Base-by-base conservation (phyloP, 1,140 invertebrate genomes). In the Hycleus phaleratus region DNA sequence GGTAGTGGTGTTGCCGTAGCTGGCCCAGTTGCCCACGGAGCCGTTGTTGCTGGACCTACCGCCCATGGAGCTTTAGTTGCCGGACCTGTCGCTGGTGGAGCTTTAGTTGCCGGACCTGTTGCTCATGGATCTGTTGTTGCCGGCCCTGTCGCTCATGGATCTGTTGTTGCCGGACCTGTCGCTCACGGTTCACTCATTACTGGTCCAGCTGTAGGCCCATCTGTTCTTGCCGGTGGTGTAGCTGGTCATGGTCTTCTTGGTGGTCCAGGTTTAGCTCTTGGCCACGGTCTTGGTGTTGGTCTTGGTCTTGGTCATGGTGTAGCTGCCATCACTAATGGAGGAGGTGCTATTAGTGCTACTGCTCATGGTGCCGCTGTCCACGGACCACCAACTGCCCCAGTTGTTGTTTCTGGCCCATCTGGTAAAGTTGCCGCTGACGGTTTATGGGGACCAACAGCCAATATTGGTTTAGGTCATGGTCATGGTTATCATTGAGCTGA, bases 361-460 rank as follows among this genome's bases (percentile, higher is more conserved):
- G 58, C 39, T 24, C 46, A 49, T 38, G 58, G 58, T 24, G 58
- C 52, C 43, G 52, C 52, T n/a, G 18, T 60, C 47, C 24, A 24
- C 32, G 58, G 58, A 44, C 58, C 58, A 49, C 50, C 50, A 42
- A 60, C 58, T 49, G 58, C 52, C 10, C 58, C 58, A 46, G 58
- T 50, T 42, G 48, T 51, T 9, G 38, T 60, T n/a, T 38, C 52
- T 12, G 58, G 58, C 40, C 58, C 58, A 10, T 38, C 58, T 39
- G 58, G 58, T 8, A 60, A 60, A 50, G 39, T 60, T 10, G 26
- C 46, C 26, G 58, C 58, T 40, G 42, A 44, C 26, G 58, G 58
- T 3, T 51, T 60, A 32, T 60, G 58, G 58, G 58, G 58, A 50
- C 58, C 58, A 44, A 60, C 58, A 6, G 51, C 42, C 18, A 53